A percentile compares a stretch with the other conserved stretches of the same genome.
phyloP scores from a whole-genome alignment of 2,113 vertebrate genomes.

The Rostratula benghalensis region DNA sequence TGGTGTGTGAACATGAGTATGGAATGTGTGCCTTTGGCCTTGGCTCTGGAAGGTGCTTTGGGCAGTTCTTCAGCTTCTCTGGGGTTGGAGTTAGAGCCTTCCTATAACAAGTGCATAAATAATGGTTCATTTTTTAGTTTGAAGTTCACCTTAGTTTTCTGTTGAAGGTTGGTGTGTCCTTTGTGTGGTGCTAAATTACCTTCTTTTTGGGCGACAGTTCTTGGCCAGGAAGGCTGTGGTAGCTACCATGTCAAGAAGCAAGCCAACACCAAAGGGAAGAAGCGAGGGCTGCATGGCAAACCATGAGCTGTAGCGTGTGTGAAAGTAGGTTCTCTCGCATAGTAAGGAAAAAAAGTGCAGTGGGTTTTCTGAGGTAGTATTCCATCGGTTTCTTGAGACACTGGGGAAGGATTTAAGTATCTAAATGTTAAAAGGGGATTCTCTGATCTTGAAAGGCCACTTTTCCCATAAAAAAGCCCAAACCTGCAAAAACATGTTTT shows the following conservation, averaged over 20 bases:
- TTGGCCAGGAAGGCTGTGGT: neutral
- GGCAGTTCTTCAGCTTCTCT: neutral
- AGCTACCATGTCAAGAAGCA: neutral
- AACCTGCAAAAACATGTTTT: neutral
- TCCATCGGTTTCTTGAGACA: neutral
- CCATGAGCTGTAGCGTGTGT: fast-evolving
- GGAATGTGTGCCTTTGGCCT: neutral
- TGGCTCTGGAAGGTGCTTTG: neutral
- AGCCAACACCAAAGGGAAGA: neutral
- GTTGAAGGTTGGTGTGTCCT: no score
- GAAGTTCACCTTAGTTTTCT: neutral
- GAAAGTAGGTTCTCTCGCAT: neutral
- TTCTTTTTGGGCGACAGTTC: neutral
- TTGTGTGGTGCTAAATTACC: neutral
- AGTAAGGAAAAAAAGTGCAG: neutral
- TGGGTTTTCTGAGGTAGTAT: fast-evolving
- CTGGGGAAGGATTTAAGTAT: neutral
- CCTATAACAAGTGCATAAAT: no score
- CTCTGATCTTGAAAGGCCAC: neutral
- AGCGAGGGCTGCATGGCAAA: fast-evolving
- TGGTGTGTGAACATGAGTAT: neutral
- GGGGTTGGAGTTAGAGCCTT: neutral
- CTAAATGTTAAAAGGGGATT: neutral
- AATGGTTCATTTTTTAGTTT: fast-evolving
- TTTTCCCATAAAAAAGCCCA: neutral